phyloP scores from a whole-genome alignment of 2,113 vertebrate genomes.

The Odocoileus hemionus region DNA sequence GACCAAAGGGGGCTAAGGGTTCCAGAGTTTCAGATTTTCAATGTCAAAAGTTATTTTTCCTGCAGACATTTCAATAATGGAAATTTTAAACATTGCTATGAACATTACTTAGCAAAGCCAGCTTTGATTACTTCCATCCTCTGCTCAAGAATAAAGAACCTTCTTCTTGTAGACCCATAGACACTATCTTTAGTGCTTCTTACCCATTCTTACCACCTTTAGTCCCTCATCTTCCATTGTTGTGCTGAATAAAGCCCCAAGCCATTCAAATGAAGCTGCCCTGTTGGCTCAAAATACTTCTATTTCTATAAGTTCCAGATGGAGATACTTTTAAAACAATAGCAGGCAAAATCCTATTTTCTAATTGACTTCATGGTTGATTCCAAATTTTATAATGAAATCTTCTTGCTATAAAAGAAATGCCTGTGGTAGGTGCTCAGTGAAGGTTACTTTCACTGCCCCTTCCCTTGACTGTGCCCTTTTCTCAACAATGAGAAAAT shows the following conservation, averaged over 20 bases:
- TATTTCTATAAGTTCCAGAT: background rate
- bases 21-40: background rate
- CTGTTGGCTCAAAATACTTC: background rate
- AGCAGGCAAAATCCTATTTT: background rate
- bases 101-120: background rate
- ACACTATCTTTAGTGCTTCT: background rate
- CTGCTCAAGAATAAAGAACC: background rate
- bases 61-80: background rate
- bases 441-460: background rate
- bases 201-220: background rate
- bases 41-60: conserved; percentile 8
- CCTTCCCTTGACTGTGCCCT: background rate
- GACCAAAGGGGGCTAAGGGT: background rate
- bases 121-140: background rate
- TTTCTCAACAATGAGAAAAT: conserved; percentile 30
- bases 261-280: background rate
- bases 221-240: background rate
- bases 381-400: conserved; percentile 21
- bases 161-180: background rate
- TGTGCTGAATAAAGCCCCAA: background rate
- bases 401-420: background rate
- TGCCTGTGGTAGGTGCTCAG: background rate
- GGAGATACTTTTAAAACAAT: background rate
- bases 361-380: background rate
- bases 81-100: background rate